Percentiles rank a stretch among this genome's conserved stretches.
These are phyloP conservation scores for Moxostoma hubbsi DNA, from an alignment of 2,797 vertebrate species.

Conservation along the genomic window DNA sequence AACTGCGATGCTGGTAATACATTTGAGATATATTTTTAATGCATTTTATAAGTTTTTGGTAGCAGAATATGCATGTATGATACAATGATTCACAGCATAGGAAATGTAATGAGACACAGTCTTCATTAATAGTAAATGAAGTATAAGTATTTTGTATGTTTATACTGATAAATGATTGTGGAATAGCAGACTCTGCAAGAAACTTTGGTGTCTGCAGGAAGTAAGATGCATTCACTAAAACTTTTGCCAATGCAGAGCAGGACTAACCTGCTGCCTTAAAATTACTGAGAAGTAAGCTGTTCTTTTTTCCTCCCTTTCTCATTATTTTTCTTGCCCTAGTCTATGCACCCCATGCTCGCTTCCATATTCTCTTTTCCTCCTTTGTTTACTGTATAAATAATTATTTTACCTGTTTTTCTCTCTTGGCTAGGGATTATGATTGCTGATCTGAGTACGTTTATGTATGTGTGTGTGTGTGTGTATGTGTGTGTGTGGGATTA, in stretches of 20 bases:
- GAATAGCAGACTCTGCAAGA: slow-evolving; percentile 28
- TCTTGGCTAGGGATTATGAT: background rate
- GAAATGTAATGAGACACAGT: too few relatives aligned
- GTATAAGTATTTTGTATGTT: background rate
- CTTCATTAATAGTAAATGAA: too few relatives aligned
- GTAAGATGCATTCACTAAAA: background rate
- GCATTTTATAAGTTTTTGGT: too few relatives aligned
- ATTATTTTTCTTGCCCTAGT: background rate
- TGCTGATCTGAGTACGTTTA: background rate
- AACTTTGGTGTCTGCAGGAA: background rate
- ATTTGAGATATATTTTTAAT: too few relatives aligned
- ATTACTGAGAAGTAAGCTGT: background rate
- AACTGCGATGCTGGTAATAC: too few relatives aligned
- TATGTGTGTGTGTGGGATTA: slow-evolving; percentile 6
- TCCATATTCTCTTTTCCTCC: background rate
- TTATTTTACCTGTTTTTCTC: background rate
- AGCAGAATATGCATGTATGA: too few relatives aligned
- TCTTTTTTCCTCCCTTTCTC: background rate
- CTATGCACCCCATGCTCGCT: background rate
- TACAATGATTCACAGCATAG: too few relatives aligned
- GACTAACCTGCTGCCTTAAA: slow-evolving; percentile 12
- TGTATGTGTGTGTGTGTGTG: slow-evolving; percentile 4
- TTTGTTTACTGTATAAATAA: background rate
- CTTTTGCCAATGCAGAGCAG: background rate
- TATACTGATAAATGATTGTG: slow-evolving; percentile 18